phyloP scores from a whole-genome alignment of 2,888 invertebrate genomes.

The Cephus rjabovi region DNA sequence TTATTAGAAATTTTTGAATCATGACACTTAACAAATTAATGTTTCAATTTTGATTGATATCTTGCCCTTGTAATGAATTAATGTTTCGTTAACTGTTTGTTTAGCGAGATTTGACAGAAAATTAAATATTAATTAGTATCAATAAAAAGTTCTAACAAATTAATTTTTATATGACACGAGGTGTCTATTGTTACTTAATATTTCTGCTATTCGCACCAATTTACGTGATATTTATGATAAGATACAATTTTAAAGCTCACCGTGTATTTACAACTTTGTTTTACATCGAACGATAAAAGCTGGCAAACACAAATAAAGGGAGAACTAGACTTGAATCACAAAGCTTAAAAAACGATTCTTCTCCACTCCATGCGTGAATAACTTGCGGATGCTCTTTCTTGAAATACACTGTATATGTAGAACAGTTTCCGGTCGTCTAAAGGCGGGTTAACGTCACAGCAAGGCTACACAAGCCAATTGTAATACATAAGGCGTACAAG shows the following conservation, averaged over 20 bases:
- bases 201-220: neutral
- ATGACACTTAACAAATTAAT: too few relatives aligned
- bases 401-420: neutral
- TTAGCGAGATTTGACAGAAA: neutral
- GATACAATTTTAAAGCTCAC: too few relatives aligned
- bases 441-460: neutral
- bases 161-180: neutral
- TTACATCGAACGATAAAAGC: neutral
- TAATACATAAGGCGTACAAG: neutral
- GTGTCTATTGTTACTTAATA: neutral
- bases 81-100: too few relatives aligned
- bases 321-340: neutral
- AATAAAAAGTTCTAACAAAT: neutral
- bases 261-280: neutral
- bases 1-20: too few relatives aligned
- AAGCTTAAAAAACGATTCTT: neutral
- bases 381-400: neutral
- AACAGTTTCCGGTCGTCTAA: neutral
- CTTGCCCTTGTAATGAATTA: too few relatives aligned
- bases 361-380: neutral
- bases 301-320: neutral
- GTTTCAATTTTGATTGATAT: too few relatives aligned
- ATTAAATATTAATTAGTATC: neutral
- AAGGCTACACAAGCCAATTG: neutral
- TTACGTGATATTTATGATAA: neutral